Base-by-base conservation (phyloP, 2,888 invertebrate species). In the Thera obeliscata region DNA sequence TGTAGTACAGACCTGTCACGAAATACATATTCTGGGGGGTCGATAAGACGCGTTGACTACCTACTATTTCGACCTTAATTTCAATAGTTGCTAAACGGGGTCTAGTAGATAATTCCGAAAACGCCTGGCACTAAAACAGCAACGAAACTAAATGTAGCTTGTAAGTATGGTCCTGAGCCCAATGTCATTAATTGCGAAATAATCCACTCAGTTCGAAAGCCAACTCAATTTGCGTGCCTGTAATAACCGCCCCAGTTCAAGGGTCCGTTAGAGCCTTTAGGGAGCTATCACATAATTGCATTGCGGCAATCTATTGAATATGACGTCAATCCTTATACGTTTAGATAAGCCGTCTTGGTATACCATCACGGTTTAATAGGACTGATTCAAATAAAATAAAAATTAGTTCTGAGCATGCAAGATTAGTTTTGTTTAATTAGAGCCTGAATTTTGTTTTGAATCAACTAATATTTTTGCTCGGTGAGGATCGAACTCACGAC, bases 261-360 rank as follows among this genome's bases (percentile, higher is more conserved):
- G 68, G 62, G 69, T 61, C 64, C 38, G 67, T 55, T 57, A 38
- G 33, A 43, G 60, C 63, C 74, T 69, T 66, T 66, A 60, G 72
- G 72, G 74, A 72, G 72, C 69, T 67, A 66, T 60, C 72, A 70
- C 69, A 67, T 74, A 74, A 72, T 74, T 74, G 67, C 69, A 72
- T 68, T 65, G 56, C 57, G 64, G 56, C 60, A 56, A 60, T 52
- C 61, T 66, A 70, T 70, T 65, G 58, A 62, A 70, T 70, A 70
- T 76, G 74, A 73, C 66, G 66, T 69, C 73, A 71, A 54, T 52
- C 50, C 55, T 12, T 33, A 52, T 48, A 61, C 48, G 33, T 50
- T 55, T 65, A 52, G 41, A 61, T 22, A 12, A 63, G 64, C 12
- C 52, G 11, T 54, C 4, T 48, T 48, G 8, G 41, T 22, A 22